phyloP scores from a whole-genome alignment of 1,140 invertebrate genomes.

The Cataglyphis hispanica region DNA sequence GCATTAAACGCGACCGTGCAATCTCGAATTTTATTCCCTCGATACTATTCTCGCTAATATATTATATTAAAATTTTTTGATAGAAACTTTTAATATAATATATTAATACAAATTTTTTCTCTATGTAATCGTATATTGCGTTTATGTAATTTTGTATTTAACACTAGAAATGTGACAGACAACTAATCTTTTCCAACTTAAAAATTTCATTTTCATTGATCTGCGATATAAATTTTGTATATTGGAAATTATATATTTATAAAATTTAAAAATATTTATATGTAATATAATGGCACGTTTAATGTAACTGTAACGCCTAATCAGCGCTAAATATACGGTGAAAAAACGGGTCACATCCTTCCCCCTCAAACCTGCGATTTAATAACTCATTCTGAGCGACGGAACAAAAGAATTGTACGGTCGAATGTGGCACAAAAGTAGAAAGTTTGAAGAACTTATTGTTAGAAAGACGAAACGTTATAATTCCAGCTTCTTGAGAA shows the following conservation, averaged over 20 bases:
- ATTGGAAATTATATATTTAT: not conserved
- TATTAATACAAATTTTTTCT: not conserved
- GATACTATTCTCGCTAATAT: not conserved
- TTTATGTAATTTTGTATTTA: not conserved
- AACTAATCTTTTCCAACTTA: not conserved
- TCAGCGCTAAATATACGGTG: not conserved
- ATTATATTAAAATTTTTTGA: too few relatives aligned
- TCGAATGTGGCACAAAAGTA: slow-evolving; percentile 41
- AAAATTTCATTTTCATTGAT: not conserved
- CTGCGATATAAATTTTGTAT: not conserved
- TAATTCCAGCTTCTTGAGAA: slow-evolving; percentile 40
- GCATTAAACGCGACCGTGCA: not conserved
- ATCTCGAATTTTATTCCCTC: not conserved
- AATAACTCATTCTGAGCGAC: not conserved
- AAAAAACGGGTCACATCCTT: not conserved
- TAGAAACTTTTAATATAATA: not conserved
- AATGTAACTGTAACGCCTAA: not conserved
- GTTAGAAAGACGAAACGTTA: slow-evolving; percentile 27
- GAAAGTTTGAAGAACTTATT: slow-evolving; percentile 30
- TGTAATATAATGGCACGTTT: not conserved
- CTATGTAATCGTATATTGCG: too few relatives aligned
- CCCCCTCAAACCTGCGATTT: not conserved
- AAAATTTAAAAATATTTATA: not conserved
- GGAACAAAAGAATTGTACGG: slow-evolving; percentile 43
- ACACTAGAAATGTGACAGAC: not conserved